Evolutionary conservation across 2,797 vertebrate genomes (phyloP), one percentile per base, ranked within the genome.

Genomic region (Gallinago solitaria): DNA sequence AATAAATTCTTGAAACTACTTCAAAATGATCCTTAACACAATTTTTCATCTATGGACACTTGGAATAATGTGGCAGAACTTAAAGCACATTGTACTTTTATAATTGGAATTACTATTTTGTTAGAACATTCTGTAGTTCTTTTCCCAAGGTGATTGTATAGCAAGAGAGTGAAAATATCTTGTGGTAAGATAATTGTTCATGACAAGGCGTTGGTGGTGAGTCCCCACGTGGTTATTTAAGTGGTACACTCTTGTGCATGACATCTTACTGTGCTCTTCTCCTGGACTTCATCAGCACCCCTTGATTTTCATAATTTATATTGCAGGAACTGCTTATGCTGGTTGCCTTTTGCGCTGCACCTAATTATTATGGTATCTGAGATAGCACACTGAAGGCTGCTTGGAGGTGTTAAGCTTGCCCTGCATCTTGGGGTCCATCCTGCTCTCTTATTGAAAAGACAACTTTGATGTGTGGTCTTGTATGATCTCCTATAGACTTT

Each of bases 181-280:
- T 43, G 9, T 61, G 56, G 37, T 11, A 32, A 47, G 56, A 10
- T 19, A 16, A 12, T 28, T 57, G 12, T 50, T 9, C 3, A 1
- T 77, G 64, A 14, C 25, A 12, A 51, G 37, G 37, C 17, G 2
- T 5, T 39, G 82, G 32, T 45, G 56, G 25, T 45, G 69, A 28
- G 35, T 71, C 15, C 12, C 17, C 0, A 0, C 16, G 39, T 25
- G 28, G 19, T 51, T 45, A 19, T 5, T 53, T 6, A 60, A n/a
- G 51, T 16, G 82, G 24, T 24, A 8, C 6, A 4, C 3, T 48
- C 1, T 9, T 1, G 1, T 70, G 28, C 0, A 2, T 32, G 45
- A 16, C 14, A 5, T 20, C 24, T 56, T 0, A 0, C 28, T 32
- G 57, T 91, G 39, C 50, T 37, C 35, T 16, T 3, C 37, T 75